Conservation (phyloP, 2,888 invertebrate genomes). For the Anagyrus pseudococci region DNA sequence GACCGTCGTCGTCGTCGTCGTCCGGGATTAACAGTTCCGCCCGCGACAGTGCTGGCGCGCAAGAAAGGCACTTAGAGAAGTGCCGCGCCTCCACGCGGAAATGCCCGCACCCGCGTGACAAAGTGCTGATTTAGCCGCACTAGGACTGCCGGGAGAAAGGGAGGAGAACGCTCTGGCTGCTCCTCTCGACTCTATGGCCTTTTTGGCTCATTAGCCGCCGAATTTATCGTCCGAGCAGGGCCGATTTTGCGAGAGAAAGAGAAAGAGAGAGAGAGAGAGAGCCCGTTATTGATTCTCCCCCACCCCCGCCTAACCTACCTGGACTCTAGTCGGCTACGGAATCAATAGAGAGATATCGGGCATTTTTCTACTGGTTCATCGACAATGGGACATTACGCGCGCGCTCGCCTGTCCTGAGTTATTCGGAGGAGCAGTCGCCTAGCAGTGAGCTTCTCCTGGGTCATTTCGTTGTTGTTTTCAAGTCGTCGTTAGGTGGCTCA, state of each 20-base stretch:
- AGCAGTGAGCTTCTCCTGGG: background rate
- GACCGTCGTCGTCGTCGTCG: constrained; percentile 42
- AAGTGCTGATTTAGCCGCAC: constrained; percentile 23
- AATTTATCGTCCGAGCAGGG: constrained; percentile 38
- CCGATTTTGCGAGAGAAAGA: background rate
- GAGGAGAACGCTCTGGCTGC: too few relatives aligned
- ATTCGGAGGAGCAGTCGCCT: background rate
- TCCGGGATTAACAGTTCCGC: constrained; percentile 39
- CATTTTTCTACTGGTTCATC: constrained; percentile 5
- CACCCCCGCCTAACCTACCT: background rate
- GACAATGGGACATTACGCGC: constrained; percentile 35
- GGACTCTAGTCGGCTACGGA: background rate
- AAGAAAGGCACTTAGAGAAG: background rate
- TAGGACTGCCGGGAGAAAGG: background rate
- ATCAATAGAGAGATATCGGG: constrained; percentile 35
- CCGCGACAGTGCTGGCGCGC: constrained; percentile 1
- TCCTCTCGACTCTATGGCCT: too few relatives aligned
- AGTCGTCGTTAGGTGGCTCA: constrained; percentile 13
- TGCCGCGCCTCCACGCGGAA: background rate
- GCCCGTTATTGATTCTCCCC: constrained; percentile 20
- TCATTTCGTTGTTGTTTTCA: constrained; percentile 18
- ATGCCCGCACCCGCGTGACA: constrained; percentile 17
- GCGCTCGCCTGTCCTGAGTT: background rate
- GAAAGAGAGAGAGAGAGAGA: background rate
- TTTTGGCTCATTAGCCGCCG: constrained; percentile 38